These are phyloP conservation scores for Pseudochaenichthys georgianus DNA, from an alignment of 2,797 vertebrate species.

Conservation along the genomic window DNA sequence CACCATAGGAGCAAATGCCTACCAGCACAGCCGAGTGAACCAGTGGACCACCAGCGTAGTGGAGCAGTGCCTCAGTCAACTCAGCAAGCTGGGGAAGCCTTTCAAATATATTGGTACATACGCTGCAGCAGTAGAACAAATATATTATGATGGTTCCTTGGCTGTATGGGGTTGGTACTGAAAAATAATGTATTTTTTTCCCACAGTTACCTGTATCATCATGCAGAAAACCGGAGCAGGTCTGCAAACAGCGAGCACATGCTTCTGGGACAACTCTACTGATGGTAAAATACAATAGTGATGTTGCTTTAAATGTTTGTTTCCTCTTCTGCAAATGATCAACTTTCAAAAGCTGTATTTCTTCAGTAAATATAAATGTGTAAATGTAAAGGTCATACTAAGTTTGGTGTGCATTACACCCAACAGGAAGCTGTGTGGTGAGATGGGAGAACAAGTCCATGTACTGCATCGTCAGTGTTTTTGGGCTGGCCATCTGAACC, in stretches of 20 bases:
- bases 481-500: slow-evolving; percentile 91
- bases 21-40: slow-evolving; percentile 93
- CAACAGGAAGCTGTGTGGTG: slow-evolving; percentile 92
- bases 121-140: background rate
- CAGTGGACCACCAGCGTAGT: slow-evolving; percentile 93
- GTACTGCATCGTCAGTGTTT: slow-evolving; percentile 95
- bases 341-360: background rate
- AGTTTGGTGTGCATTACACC: background rate
- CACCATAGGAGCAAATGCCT: slow-evolving; percentile 90
- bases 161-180: background rate
- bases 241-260: slow-evolving; percentile 92
- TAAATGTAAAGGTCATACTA: background rate
- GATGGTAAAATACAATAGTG: slow-evolving; percentile 85
- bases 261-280: slow-evolving; percentile 95
- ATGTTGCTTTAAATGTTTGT: background rate
- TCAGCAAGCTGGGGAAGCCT: slow-evolving; percentile 94
- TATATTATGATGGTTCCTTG: background rate
- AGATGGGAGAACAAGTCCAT: slow-evolving; percentile 97
- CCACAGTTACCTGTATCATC: slow-evolving; percentile 92
- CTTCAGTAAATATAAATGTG: background rate
- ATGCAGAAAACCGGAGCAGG: slow-evolving; percentile 99
- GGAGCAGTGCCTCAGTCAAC: slow-evolving; percentile 93
- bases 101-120: slow-evolving; percentile 95
- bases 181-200: slow-evolving; percentile 4
- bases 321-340: background rate